phyloP scores from a whole-genome alignment of 2,797 vertebrate genomes.

The Sebastes vulpes region DNA sequence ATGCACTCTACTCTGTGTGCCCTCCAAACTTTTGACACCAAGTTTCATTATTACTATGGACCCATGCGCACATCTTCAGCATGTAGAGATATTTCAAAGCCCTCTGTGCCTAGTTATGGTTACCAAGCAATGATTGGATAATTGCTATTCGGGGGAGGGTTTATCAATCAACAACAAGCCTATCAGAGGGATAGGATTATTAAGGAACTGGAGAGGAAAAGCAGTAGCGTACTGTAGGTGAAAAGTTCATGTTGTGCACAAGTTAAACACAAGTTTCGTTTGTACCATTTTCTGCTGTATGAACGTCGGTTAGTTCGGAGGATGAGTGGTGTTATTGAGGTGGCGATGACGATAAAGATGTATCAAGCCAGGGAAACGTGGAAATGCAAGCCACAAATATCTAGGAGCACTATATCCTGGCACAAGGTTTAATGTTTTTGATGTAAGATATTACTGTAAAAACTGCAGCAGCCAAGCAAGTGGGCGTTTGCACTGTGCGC shows the following conservation, averaged over 20 bases:
- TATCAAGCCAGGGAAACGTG: background rate
- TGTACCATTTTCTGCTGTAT: background rate
- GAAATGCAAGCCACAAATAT: slow-evolving; percentile 1
- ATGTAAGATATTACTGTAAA: slow-evolving; percentile 1
- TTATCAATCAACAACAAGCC: background rate
- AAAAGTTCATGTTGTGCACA: background rate
- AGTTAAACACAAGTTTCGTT: background rate
- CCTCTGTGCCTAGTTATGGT: background rate
- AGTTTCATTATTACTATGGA: background rate
- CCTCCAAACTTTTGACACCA: too few species aligned
- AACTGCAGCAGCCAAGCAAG: slow-evolving; percentile 20
- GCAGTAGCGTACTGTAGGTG: background rate
- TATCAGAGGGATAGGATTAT: background rate
- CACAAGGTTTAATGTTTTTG: background rate
- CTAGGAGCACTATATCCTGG: background rate
- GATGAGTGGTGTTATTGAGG: background rate
- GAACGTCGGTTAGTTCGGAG: background rate
- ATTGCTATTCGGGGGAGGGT: background rate
- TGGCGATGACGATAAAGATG: background rate
- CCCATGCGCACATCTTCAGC: background rate
- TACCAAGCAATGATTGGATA: background rate
- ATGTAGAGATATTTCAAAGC: background rate
- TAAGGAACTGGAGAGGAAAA: background rate
- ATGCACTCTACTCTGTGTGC: background rate
- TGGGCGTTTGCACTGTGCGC: background rate